These are phyloP conservation scores for Peromyscus polionotus DNA, from an alignment of 2,113 vertebrate species.

Conservation along the genomic window DNA sequence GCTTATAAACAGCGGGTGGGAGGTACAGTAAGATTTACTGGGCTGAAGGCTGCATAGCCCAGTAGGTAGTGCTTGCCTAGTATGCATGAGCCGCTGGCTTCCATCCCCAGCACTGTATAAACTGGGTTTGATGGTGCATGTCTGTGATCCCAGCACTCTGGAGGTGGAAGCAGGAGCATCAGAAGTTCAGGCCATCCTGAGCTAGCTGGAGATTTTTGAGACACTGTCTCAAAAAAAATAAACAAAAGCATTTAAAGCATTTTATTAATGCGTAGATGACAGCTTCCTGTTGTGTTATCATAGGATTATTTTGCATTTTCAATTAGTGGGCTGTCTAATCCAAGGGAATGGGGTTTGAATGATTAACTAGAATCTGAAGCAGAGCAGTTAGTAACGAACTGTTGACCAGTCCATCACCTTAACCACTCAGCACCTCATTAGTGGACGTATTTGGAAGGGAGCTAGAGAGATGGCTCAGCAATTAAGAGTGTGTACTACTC, in stretches of 20 bases:
- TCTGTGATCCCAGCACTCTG: not conserved
- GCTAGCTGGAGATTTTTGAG: not conserved
- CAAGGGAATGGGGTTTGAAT: constrained; percentile 57
- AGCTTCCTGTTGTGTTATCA: not conserved
- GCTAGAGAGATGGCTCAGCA: not conserved
- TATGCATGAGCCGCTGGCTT: not conserved
- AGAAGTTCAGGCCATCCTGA: not conserved
- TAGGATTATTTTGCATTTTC: constrained; percentile 60
- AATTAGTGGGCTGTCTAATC: constrained; percentile 19
- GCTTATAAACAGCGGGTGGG: not conserved
- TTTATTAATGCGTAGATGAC: not conserved
- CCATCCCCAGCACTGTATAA: too few species aligned
- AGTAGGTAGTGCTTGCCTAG: not conserved
- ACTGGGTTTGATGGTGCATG: not conserved
- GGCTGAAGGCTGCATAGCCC: not conserved
- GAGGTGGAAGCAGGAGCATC: not conserved
- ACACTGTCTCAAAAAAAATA: not conserved
- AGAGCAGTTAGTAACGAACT: not conserved
- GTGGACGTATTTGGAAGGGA: not conserved
- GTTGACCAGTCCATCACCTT: not conserved
- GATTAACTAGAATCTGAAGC: constrained; percentile 16
- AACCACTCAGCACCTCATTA: not conserved
- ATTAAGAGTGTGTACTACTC: not conserved
- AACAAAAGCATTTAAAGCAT: not conserved
- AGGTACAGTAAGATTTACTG: not conserved